Base-by-base conservation (phyloP, 1,140 invertebrate species). In the Fopius arisanus region DNA sequence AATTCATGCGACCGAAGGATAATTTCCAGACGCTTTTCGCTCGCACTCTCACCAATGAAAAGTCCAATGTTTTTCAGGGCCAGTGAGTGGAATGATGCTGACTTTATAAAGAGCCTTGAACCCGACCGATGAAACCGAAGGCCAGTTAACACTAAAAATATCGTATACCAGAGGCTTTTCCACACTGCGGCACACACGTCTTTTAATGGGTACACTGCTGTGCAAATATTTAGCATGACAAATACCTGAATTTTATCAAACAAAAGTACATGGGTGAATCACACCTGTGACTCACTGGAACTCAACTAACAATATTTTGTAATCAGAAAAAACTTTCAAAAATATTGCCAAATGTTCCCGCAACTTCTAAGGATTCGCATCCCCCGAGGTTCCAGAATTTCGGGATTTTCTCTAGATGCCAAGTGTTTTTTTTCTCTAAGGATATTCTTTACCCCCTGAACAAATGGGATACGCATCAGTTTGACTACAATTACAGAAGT, bases 311-410 rank as follows among this genome's bases (percentile, higher is more conserved):
- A 37, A 70, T 2, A 10, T 63, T 28, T 68, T 72, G 59, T 48
- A 26, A 33, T 29, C 48, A 21, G 33, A 16, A 78, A 78, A 75
- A 81, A 82, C n/a, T n/a, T 85, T 85, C 82, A 86, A 84, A 37
- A 37, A 37, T 37, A 6, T 37, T 37, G 12, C 12, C 33, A 37
- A 37, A n/a, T n/a, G n/a, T n/a, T n/a, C n/a, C n/a, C n/a, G n/a
- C n/a, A n/a, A n/a, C n/a, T n/a, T n/a, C n/a, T n/a, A n/a, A n/a
- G n/a, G n/a, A n/a, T n/a, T n/a, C n/a, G n/a, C n/a, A n/a, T n/a
- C n/a, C n/a, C n/a, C n/a, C n/a, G n/a, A n/a, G n/a, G n/a, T n/a
- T n/a, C n/a, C n/a, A n/a, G n/a, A n/a, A n/a, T n/a, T n/a, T n/a
- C n/a, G n/a, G n/a, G n/a, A n/a, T n/a, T n/a, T n/a, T n/a, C n/a